Evolutionary conservation across 2,888 invertebrate genomes (phyloP), one percentile per base, ranked within the genome.

Genomic region (Hybos culiciformis): DNA sequence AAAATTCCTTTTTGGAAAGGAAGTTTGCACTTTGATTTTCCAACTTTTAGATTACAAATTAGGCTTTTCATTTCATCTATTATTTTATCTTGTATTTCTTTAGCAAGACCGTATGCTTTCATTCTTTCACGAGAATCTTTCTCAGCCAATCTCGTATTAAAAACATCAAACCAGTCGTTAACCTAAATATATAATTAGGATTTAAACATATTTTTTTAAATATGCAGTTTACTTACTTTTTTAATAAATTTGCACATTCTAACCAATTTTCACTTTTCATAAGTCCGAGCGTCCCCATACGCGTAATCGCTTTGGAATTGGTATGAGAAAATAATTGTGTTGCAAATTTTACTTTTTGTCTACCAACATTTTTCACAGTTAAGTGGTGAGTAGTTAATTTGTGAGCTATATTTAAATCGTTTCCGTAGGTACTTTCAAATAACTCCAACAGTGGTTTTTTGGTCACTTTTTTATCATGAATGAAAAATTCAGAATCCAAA

Each of bases 1-100:
- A 54, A 9, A 37, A 52, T 49, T 17, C 49, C 51, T 45, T 48
- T 50, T 45, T 55, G 52, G 43, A 55, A 55, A 20, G 54, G 54
- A 12, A 52, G 39, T 14, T 53, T 37, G 32, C 19, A 39, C 29
- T 41, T 41, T 33, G 33, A 47, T 5, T 43, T 48, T 40, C 46
- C 49, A 8, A 47, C 44, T 43, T 49, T 44, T 24, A 53, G 37
- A 44, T 41, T 43, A 17, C 17, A 21, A 12, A 50, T 50, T 18
- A 38, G 37, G 15, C 48, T 24, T 17, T 36, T 43, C 50, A 53
- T 51, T 43, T 46, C 21, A 21, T 50, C 41, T 19, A 56, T 12
- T 36, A 53, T 50, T 15, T 41, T 6, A 19, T 50, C 41, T 48
- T 55, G 53, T 2, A 31, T 24, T 32, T 40, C 40, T 20, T 48